Percentiles rank a stretch among this genome's conserved stretches.
These are phyloP conservation scores for Hoplodrina blanda DNA, from an alignment of 2,888 invertebrate genomes.

Conservation along the genomic window DNA sequence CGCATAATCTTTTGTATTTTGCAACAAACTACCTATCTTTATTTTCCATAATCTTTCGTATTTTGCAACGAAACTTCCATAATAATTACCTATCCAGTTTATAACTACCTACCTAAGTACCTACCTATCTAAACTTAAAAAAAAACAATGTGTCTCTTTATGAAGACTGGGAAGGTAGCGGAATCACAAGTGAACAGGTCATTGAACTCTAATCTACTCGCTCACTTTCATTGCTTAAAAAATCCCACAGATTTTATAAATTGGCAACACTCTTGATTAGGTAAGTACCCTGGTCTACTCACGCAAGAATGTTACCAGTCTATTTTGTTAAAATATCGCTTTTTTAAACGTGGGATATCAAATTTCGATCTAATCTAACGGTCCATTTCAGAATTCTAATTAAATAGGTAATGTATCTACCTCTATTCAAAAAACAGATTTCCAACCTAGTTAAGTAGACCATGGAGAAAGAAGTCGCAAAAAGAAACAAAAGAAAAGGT, in stretches of 20 bases:
- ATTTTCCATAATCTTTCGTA: not conserved
- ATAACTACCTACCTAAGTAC: too few relatives aligned
- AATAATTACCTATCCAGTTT: too few relatives aligned
- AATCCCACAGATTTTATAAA: slow-evolving; percentile 32
- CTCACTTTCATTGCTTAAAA: slow-evolving; percentile 46
- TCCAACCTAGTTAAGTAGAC: not conserved
- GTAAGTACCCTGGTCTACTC: not conserved
- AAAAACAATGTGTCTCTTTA: slow-evolving; percentile 2
- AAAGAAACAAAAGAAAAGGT: slow-evolving; percentile 9
- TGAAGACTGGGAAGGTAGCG: not conserved
- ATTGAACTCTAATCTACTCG: slow-evolving; percentile 42
- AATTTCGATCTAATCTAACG: not conserved
- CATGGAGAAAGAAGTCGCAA: not conserved
- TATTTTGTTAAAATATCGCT: slow-evolving; percentile 9
- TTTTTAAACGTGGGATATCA: not conserved
- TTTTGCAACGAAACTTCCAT: slow-evolving; percentile 26
- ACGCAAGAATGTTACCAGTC: slow-evolving; percentile 16
- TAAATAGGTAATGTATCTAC: not conserved
- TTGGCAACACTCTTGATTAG: not conserved
- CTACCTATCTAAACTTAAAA: slow-evolving; percentile 4
- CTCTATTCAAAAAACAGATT: not conserved
- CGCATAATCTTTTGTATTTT: slow-evolving; percentile 30
- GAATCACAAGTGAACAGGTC: slow-evolving; percentile 34
- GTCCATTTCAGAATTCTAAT: not conserved
- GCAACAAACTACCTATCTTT: slow-evolving; percentile 1